Evolutionary conservation across 2,113 vertebrate genomes (phyloP), one percentile per base, ranked within the genome.

Genomic region (Fukomys damarensis): DNA sequence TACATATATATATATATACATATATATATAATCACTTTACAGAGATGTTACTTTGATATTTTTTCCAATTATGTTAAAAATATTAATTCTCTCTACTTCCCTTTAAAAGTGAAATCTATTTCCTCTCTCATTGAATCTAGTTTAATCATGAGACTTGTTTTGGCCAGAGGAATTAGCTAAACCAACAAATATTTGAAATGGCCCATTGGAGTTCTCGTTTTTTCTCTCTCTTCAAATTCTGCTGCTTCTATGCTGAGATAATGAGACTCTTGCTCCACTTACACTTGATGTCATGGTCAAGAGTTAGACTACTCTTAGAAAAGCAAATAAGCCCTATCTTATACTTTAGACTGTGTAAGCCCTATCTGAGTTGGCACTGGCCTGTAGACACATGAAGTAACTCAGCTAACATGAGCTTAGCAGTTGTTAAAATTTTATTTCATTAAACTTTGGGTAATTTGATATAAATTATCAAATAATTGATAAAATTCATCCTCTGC

Each of bases 221-320:
- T 68, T n/a, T 56, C 56, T 91, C 35, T 56, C 56, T 91, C 35
- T 91, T 66, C 24, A 63, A 65, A 61, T 12, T 6, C 28, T 63
- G 13, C 8, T 66, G 30, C 22, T 13, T 22, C 24, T 92, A 9
- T 38, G 38, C 46, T 59, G 22, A 80, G 16, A 56, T 56, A 35
- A 49, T 61, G 49, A 82, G 19, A 59, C 5, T 63, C 7, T 13
- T 28, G 13, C 49, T 52, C n/a, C 28, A 32, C 2, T 24, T 43
- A 41, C 0, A 1, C 2, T 17, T 30, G 6, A 52, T 24, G 7
- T 6, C n/a, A 5, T 9, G 22, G 32, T 52, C 30, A 89, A 35
- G 5, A 72, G 56, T 14, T 76, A 8, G 41, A 54, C 30, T 56
- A 2, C 35, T 66, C 28, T 4, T 22, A 65, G 4, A 63, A 11